Conservation (phyloP, 2,113 vertebrate genomes). For the Eurystomus gularis region DNA sequence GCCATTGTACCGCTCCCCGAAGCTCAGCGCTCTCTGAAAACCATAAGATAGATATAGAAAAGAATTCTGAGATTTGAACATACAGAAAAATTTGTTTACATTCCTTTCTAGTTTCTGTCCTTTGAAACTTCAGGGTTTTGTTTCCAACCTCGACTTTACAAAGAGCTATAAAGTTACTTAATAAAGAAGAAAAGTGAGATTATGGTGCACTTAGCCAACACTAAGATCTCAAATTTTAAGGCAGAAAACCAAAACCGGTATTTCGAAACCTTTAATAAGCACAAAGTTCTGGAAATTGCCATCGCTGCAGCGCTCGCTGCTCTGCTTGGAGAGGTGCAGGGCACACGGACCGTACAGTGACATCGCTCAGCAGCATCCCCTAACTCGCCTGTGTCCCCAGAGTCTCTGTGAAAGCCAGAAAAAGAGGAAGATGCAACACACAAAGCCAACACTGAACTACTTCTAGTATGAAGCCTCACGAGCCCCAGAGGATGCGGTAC, state of each 20-base stretch:
- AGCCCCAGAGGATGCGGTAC: fast-evolving
- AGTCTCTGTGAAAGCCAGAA: neutral
- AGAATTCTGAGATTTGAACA: neutral
- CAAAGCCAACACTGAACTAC: fast-evolving
- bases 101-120: neutral
- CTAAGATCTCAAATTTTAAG: neutral
- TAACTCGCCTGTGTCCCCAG: neutral
- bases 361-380: neutral
- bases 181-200: neutral
- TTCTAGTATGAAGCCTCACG: neutral
- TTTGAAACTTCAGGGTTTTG: neutral
- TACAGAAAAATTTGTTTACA: fast-evolving
- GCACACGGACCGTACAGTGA: fast-evolving
- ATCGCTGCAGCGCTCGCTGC: fast-evolving
- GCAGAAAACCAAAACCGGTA: too few species aligned
- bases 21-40: neutral
- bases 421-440: neutral
- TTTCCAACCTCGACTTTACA: neutral
- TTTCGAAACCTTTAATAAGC: neutral
- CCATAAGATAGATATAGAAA: neutral
- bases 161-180: neutral
- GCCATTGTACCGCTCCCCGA: neutral
- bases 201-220: neutral
- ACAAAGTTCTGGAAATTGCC: neutral
- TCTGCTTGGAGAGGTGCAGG: fast-evolving